Conservation (phyloP, 2,888 invertebrate species). For the Lissocephala sabroskyi region DNA sequence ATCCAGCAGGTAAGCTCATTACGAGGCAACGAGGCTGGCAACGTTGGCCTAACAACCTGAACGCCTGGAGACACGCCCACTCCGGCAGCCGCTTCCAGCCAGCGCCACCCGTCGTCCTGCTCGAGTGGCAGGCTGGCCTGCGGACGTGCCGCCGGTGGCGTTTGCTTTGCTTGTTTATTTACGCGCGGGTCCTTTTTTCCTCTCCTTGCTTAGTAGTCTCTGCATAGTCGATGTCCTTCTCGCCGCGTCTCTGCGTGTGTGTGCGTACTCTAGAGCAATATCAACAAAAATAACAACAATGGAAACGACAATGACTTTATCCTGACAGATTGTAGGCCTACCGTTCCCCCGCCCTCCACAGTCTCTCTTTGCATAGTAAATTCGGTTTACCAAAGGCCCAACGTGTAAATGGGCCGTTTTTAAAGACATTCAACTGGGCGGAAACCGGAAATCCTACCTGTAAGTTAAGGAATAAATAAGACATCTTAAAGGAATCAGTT, state of each 20-base stretch:
- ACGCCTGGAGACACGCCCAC: not conserved
- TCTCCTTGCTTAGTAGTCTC: not conserved
- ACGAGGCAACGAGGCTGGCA: constrained; percentile 27
- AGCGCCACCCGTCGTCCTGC: not conserved
- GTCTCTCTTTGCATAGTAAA: not conserved
- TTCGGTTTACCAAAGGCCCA: constrained; percentile 45
- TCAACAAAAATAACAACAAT: constrained; percentile 30
- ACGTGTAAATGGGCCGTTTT: constrained; percentile 40
- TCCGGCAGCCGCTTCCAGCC: constrained; percentile 2
- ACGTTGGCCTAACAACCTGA: constrained; percentile 23
- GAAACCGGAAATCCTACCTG: too few relatives aligned
- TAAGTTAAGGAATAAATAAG: too few relatives aligned
- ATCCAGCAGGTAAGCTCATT: constrained; percentile 58
- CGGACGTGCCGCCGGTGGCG: constrained; percentile 51
- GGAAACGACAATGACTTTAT: constrained; percentile 53
- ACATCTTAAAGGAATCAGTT: too few relatives aligned
- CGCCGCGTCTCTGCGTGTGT: constrained; percentile 29
- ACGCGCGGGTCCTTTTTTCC: constrained; percentile 26
- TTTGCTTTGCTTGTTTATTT: constrained; percentile 59
- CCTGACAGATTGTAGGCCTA: constrained; percentile 49
- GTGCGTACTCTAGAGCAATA: constrained; percentile 31
- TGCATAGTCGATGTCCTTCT: constrained; percentile 11
- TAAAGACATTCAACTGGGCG: constrained; percentile 14
- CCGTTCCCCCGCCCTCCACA: constrained; percentile 15
- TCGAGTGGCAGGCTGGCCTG: constrained; percentile 17